Evolutionary conservation across 1,140 invertebrate genomes (phyloP).

Genomic region (Bombus impatiens): DNA sequence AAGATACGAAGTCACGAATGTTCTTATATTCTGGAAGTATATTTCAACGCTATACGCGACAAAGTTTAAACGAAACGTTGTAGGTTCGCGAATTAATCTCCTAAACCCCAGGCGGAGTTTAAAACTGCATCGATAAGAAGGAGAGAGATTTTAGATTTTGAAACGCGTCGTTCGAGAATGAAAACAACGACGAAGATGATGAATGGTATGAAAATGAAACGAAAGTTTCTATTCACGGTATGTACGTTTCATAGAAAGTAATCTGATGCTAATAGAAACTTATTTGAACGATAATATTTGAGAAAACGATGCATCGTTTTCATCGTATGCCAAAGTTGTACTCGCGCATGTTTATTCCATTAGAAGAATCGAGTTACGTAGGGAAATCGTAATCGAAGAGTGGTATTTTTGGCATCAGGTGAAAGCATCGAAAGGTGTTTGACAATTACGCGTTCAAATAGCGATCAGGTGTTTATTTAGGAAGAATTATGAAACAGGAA

Average conservation of each 20-base stretch:
- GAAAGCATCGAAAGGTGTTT: constrained; percentile 14
- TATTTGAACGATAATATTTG: not conserved
- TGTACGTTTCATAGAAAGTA: not conserved
- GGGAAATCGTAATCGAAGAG: not conserved
- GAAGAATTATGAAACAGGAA: constrained; percentile 36
- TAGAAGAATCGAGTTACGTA: too few relatives aligned
- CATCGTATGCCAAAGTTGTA: not conserved
- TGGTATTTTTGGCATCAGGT: not conserved
- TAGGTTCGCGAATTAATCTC: too few relatives aligned
- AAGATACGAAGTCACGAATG: too few relatives aligned
- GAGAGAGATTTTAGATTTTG: too few relatives aligned
- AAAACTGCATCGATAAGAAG: too few relatives aligned
- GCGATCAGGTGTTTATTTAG: constrained; percentile 9
- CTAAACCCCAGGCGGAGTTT: too few relatives aligned
- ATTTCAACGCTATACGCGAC: too few relatives aligned
- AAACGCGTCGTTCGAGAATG: not conserved
- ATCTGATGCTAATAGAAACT: not conserved
- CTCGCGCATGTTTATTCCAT: not conserved
- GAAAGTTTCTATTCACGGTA: too few relatives aligned
- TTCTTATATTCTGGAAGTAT: too few relatives aligned
- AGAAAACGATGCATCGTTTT: not conserved
- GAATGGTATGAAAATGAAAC: too few relatives aligned
- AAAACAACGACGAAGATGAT: not conserved
- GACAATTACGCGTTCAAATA: not conserved
- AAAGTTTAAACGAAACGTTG: too few relatives aligned